Percentiles rank a stretch among this genome's conserved stretches.
phyloP scores from a whole-genome alignment of 2,888 invertebrate genomes.

The Laspeyria flexula region DNA sequence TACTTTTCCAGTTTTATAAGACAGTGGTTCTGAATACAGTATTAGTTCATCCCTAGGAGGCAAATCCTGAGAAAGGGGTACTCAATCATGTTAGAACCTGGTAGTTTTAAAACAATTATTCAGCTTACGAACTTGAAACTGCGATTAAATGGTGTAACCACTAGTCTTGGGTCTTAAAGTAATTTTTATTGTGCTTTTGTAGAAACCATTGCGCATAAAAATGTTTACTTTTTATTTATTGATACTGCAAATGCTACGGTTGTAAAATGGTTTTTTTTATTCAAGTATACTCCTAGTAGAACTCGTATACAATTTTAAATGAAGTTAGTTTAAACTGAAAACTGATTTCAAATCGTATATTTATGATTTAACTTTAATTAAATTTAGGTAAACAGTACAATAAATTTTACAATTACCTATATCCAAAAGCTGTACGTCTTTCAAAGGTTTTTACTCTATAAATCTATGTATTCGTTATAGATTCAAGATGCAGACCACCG shows the following conservation, averaged over 20 bases:
- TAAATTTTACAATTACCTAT: no score
- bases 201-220: no score
- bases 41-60: slow-evolving; percentile 31
- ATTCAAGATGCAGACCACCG: slow-evolving; percentile 65
- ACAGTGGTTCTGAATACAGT: slow-evolving; percentile 33
- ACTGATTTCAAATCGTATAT: no score
- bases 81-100: slow-evolving; percentile 43
- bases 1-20: slow-evolving; percentile 45
- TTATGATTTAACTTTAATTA: no score
- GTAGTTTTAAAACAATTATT: slow-evolving; percentile 54
- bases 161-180: slow-evolving; percentile 3
- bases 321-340: no score
- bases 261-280: no score
- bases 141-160: slow-evolving; percentile 38
- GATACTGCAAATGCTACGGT: no score
- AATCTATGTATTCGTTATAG: slow-evolving; percentile 11
- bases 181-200: not conserved
- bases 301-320: no score
- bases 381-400: no score
- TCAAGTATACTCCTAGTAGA: no score
- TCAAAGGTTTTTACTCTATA: not conserved
- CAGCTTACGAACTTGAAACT: slow-evolving; percentile 18
- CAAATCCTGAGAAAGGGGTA: slow-evolving; percentile 25
- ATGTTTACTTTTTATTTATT: no score
- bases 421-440: no score